Base-by-base conservation (phyloP, 2,888 invertebrate genomes). In the Chrysodeixis includens region DNA sequence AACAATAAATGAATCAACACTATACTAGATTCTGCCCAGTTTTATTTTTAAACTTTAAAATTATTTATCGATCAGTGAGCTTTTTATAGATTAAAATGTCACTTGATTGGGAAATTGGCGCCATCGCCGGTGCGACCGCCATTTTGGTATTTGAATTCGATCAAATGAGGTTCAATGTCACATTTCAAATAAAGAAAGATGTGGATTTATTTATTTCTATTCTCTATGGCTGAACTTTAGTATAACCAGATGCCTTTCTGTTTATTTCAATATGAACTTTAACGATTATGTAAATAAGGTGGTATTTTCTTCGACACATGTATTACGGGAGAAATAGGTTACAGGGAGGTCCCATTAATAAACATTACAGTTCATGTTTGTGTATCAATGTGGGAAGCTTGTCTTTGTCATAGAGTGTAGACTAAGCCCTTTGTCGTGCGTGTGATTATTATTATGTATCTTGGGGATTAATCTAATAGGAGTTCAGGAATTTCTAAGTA, bases 1-100 rank as follows among this genome's bases (percentile, higher is more conserved):
- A 66, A 74, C 64, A 68, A 82, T 82, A 68, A 74, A 78, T 77
- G 54, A 62, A 51, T 81, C 84, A 80, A 69, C 80, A 60, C 76
- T 52, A 12, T 53, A 44, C 26, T 40, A 55, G 52, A 60, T 57
- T 14, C 49, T 51, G 49, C 14, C 53, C 60, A 56, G 49, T 53
- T 64, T 66, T 74, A 75, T 71, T 71, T 71, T 64, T 70, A 73
- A 46, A 20, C 69, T 52, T 44, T 16, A 7, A 49, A 62, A 64
- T 66, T 56, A 44, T 70, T 52, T 32, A 49, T 26, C 63, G 69
- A 78, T 76, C 56, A 8, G 22, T 30, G 40, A 64, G 65, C 69
- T 77, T 64, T 69, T 64, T 69, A 6, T 51, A 30, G 78, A 75
- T 40, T 40, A 40, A 40, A 40, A 6, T 40, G 40, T 6, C 40